A percentile compares a stretch with the other conserved stretches of the same genome.
Conservation (phyloP, 1,140 invertebrate genomes). For the Arctopsyche grandis region DNA sequence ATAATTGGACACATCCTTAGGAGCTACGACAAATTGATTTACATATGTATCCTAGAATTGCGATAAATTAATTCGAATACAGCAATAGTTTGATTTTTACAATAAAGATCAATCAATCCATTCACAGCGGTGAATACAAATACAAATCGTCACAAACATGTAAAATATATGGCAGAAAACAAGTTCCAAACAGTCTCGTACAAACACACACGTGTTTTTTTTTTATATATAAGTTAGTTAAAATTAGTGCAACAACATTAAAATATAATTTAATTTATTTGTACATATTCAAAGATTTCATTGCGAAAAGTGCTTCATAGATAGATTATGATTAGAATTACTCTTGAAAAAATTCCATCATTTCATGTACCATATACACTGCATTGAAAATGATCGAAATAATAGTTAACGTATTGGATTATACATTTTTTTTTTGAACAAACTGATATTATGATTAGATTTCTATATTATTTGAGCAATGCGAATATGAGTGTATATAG, state of each 20-base stretch:
- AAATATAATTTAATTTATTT: not conserved
- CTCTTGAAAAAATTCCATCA: no score
- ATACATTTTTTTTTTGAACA: no score
- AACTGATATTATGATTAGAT: no score
- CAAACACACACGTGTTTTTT: not conserved
- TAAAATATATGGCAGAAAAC: not conserved
- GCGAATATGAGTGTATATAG: no score
- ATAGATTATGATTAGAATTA: not conserved
- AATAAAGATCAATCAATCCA: not conserved
- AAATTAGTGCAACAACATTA: conserved; percentile 19
- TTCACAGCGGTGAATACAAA: not conserved
- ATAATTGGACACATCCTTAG: conserved; percentile 50
- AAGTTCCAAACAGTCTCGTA: conserved; percentile 2
- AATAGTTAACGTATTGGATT: no score
- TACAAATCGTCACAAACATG: not conserved
- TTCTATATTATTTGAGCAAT: no score
- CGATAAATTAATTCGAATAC: conserved; percentile 12
- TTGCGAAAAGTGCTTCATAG: not conserved
- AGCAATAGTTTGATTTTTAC: not conserved
- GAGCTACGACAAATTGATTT: conserved; percentile 45
- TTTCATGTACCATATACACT: no score
- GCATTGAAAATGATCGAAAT: no score
- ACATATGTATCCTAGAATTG: conserved; percentile 43
- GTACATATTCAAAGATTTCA: not conserved
- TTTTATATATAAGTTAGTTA: not conserved